These are phyloP conservation scores for Calephelis virginiensis DNA, from an alignment of 1,140 invertebrate genomes.

Conservation along the genomic window DNA sequence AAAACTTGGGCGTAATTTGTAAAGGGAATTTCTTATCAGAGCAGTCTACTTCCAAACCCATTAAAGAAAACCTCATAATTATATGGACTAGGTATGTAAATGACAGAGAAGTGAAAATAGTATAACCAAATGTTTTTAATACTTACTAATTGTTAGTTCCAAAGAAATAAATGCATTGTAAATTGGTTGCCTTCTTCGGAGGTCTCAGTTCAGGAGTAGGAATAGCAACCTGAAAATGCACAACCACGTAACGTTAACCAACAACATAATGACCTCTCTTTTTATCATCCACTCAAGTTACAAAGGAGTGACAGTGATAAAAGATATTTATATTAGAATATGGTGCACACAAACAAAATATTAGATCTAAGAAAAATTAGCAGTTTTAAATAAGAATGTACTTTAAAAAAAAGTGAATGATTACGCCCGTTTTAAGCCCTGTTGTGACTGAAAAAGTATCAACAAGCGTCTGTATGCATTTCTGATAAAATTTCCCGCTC, in stretches of 20 bases:
- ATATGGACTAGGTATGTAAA: no score
- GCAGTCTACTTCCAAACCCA: no score
- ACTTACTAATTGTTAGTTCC: slow-evolving; percentile 96
- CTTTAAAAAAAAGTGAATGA: no score
- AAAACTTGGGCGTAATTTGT: no score
- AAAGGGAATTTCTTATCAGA: no score
- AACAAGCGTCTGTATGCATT: slow-evolving; percentile 25
- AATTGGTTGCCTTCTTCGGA: slow-evolving; percentile 81
- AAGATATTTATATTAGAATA: background rate
- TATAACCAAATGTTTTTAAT: background rate
- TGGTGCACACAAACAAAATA: background rate
- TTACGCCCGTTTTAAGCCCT: background rate
- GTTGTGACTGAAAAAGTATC: slow-evolving; percentile 1
- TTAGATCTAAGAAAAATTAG: background rate
- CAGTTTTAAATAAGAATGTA: no score
- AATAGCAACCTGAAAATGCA: slow-evolving; percentile 83
- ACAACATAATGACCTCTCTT: slow-evolving; percentile 8
- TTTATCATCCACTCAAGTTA: background rate
- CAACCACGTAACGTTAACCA: slow-evolving; percentile 29
- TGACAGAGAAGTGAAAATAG: no score
- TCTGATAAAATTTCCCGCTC: slow-evolving; percentile 33
- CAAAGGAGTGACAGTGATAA: background rate
- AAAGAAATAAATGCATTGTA: slow-evolving; percentile 95
- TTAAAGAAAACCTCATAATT: no score
- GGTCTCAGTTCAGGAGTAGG: slow-evolving; percentile 84